phyloP scores from a whole-genome alignment of 2,888 invertebrate species.

The Lapara coniferarum region DNA sequence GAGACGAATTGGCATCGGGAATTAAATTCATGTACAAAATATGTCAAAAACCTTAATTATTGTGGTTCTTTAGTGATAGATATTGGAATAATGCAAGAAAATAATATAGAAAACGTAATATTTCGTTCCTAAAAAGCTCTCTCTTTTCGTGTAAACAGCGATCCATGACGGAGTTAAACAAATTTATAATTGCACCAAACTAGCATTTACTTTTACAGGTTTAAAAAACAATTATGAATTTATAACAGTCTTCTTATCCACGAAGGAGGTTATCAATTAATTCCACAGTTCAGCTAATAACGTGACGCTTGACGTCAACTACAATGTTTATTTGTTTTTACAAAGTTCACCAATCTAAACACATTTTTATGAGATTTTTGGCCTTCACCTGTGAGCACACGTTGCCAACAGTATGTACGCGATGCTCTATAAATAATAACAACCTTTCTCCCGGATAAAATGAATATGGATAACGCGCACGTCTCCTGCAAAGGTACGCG shows the following conservation, averaged over 20 bases:
- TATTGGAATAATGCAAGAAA: too few relatives aligned
- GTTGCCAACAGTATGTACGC: constrained; percentile 26
- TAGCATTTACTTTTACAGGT: neutral
- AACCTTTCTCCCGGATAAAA: constrained; percentile 45
- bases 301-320: constrained; percentile 23
- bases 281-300: constrained; percentile 23
- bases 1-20: neutral
- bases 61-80: too few relatives aligned
- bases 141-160: too few relatives aligned
- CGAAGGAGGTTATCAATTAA: constrained; percentile 10
- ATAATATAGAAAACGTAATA: too few relatives aligned
- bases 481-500: constrained; percentile 69
- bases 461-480: constrained; percentile 48
- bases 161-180: too few relatives aligned
- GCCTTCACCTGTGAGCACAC: constrained; percentile 26
- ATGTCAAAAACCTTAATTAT: too few relatives aligned
- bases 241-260: neutral
- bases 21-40: neutral
- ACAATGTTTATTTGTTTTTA: constrained; percentile 20
- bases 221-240: constrained; percentile 4
- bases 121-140: too few relatives aligned
- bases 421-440: constrained; percentile 39
- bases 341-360: constrained; percentile 22
- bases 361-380: constrained; percentile 28
- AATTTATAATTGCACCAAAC: too few relatives aligned